Base-by-base conservation (phyloP, 2,888 invertebrate genomes). In the Marronus borbonicus region DNA sequence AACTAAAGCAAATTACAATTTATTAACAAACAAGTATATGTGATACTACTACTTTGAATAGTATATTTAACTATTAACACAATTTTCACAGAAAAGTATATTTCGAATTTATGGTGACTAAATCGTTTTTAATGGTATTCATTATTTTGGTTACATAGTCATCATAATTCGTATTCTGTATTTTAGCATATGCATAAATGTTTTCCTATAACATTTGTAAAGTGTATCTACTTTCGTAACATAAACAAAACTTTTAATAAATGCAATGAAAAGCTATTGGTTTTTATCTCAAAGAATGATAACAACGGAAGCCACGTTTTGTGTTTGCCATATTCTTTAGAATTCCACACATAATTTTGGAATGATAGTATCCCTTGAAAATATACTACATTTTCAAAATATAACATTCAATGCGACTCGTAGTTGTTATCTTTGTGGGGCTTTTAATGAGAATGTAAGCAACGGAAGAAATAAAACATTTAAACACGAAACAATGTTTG, bases 1-100 rank as follows among this genome's bases (percentile, higher is more conserved):
- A 1, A 74, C 4, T 74, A 74, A 60, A n/a, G 39, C 39, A 68
- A 68, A 68, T 24, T 28, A 74, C 39, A 72, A 72, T 72, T 72
- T 72, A 72, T 74, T 74, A 74, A 74, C 60, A 60, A 60, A 44
- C 24, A 74, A 60, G 31, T 74, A 72, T 58, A 74, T 74, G 72
- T 74, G 72, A 74, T 74, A 74, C 28, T 49, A 74, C 58, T 60
- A 74, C 60, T 44, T 39, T 17, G 36, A 20, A 60, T 60, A 20
- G 14, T 58, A 58, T 20, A 8, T 72, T 5, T 72, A 60, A 60
- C 14, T 24, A 39, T 44, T 60, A 49, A 74, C 55, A 55, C 49
- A 70, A 31, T 70, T 0, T 52, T 52, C 36, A 70, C 17, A 55
- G 28, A 60, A 44, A 55, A 52, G 52, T 31, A 10, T 17, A 20